Evolutionary conservation across 2,797 vertebrate genomes (phyloP).

Genomic region (Sebastiscus tertius): DNA sequence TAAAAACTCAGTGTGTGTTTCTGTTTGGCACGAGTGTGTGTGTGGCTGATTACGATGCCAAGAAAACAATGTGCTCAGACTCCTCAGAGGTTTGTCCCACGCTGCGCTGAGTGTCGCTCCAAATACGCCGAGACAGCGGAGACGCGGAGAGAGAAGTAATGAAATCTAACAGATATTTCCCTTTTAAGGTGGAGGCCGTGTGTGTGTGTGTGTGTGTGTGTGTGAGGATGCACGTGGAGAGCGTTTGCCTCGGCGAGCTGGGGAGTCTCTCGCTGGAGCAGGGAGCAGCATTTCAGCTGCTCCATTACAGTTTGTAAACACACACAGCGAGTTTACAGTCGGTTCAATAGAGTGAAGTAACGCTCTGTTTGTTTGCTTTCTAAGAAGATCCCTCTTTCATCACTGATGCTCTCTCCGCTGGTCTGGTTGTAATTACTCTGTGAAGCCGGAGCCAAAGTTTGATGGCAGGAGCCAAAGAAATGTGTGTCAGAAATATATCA

Average conservation of each 20-base stretch:
- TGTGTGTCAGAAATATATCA: constrained; percentile 44
- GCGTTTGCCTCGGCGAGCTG: constrained; percentile 65
- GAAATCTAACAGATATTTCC: constrained; percentile 66
- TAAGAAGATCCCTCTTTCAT: constrained; percentile 52
- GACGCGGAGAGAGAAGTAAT: constrained; percentile 31
- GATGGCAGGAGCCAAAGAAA: constrained; percentile 36
- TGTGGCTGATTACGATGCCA: constrained; percentile 62
- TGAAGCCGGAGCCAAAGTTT: constrained; percentile 46
- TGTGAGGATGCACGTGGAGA: constrained; percentile 27
- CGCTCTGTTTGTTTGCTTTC: constrained; percentile 58
- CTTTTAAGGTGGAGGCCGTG: constrained; percentile 66
- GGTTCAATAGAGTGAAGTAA: constrained; percentile 24
- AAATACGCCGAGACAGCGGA: constrained; percentile 38
- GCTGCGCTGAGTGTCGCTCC: constrained; percentile 36
- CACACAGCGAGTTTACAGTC: constrained; percentile 11
- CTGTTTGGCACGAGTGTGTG: constrained; percentile 43
- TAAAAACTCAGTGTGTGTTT: constrained; percentile 54
- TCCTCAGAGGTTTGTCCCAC: constrained; percentile 56
- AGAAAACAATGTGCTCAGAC: constrained; percentile 74
- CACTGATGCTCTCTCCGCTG: background rate
- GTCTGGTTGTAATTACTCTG: constrained; percentile 62
- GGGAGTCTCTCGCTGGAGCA: constrained; percentile 59
- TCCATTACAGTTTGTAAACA: constrained; percentile 26
- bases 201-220: constrained; percentile 32
- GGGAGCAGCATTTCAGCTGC: constrained; percentile 31